Evolutionary conservation across 2,113 vertebrate genomes (phyloP).

Genomic region (Daubentonia madagascariensis): DNA sequence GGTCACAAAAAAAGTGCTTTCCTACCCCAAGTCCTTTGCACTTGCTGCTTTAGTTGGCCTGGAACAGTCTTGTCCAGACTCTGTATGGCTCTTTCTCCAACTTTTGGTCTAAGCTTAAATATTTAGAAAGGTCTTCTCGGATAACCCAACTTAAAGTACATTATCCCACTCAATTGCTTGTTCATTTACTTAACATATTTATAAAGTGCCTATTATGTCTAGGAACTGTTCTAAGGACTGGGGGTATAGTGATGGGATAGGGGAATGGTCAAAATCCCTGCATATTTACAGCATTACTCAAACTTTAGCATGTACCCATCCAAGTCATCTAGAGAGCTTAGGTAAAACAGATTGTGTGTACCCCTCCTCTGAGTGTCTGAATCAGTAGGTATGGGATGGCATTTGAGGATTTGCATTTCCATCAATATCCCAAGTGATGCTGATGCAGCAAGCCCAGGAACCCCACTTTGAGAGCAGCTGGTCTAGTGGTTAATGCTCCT

Average conservation of each 20-base stretch:
- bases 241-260: neutral
- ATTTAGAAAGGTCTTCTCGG: neutral
- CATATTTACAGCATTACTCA: neutral
- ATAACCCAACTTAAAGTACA: neutral
- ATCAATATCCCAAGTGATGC: neutral
- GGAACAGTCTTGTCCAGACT: neutral
- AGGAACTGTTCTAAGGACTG: neutral
- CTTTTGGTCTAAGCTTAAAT: neutral
- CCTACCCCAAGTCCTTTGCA: neutral
- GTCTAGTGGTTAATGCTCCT: neutral
- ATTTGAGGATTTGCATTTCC: neutral
- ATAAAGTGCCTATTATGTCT: neutral
- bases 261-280: no score
- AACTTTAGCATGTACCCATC: accelerated
- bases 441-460: neutral
- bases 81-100: neutral
- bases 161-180: no score
- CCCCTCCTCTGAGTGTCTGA: neutral
- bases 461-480: neutral
- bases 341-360: neutral
- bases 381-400: neutral
- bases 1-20: neutral
- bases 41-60: neutral
- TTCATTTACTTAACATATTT: neutral
- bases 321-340: neutral